phyloP scores from a whole-genome alignment of 2,113 vertebrate genomes.

The Psilopogon haemacephalus region DNA sequence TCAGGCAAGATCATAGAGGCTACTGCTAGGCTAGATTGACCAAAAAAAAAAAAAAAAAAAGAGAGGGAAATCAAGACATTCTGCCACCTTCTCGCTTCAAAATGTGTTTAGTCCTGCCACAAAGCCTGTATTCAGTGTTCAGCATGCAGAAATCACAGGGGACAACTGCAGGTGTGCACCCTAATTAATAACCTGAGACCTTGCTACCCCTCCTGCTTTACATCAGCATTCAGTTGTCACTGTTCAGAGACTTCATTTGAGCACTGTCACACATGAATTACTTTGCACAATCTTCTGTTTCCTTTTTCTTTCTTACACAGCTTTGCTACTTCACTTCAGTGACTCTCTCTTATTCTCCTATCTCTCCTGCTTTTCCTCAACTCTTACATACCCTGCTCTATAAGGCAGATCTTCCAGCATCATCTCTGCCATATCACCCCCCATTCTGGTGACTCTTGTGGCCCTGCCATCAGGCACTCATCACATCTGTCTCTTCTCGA shows the following conservation, averaged over 20 bases:
- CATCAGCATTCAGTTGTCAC: background rate
- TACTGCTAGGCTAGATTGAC: background rate
- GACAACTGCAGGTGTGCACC: background rate
- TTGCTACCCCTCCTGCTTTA: background rate
- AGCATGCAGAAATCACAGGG: background rate
- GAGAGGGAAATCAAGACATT: background rate
- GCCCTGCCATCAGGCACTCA: background rate
- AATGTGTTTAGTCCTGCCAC: background rate
- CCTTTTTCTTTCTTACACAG: background rate
- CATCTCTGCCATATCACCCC: background rate
- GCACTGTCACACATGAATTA: background rate
- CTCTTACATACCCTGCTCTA: background rate
- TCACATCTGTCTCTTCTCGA: background rate
- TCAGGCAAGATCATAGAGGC: background rate
- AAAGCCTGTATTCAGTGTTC: background rate
- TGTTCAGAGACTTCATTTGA: background rate
- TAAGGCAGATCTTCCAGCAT: background rate
- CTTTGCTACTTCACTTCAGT: background rate
- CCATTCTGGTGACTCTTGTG: background rate
- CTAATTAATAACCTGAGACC: background rate
- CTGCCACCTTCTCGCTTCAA: background rate
- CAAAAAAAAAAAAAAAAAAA: background rate
- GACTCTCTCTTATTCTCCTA: background rate
- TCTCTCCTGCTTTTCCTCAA: background rate
- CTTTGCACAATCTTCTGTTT: background rate